A percentile compares a stretch with the other conserved stretches of the same genome.
Evolutionary conservation across 2,888 invertebrate species (phyloP).

Genomic region (Tridacna gigas): DNA sequence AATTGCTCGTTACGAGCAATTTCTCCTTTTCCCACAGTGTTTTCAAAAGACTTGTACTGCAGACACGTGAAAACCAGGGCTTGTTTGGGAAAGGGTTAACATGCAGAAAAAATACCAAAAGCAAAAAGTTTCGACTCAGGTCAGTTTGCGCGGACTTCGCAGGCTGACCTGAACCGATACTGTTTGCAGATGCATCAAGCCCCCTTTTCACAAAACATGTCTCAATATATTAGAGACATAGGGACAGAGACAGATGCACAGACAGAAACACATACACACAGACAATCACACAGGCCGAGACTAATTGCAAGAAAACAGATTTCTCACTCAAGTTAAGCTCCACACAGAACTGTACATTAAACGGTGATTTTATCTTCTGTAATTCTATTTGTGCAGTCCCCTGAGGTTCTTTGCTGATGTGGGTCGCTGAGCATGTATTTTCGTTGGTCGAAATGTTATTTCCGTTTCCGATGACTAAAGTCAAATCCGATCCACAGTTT

Average conservation of each 20-base stretch:
- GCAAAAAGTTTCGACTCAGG: too few relatives aligned
- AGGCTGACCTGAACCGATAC: too few relatives aligned
- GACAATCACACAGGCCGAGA: not conserved
- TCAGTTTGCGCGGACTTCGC: not conserved
- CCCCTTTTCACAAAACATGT: too few relatives aligned
- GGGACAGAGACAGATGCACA: too few relatives aligned
- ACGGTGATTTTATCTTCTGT: not conserved
- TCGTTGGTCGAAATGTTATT: not conserved
- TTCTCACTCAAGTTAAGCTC: constrained; percentile 10
- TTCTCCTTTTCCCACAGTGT: not conserved
- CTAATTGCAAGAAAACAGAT: not conserved
- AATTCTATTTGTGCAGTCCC: not conserved
- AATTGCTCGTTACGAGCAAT: too few relatives aligned
- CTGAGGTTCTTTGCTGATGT: not conserved
- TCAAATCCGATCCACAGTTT: constrained; percentile 7
- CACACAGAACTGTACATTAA: constrained; percentile 10
- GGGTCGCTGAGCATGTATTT: not conserved
- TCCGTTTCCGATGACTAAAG: not conserved
- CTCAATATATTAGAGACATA: too few relatives aligned
- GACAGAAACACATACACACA: not conserved
- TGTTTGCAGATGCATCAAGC: too few relatives aligned
- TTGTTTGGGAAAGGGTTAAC: too few relatives aligned
- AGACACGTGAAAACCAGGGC: too few relatives aligned
- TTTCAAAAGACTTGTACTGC: too few relatives aligned
- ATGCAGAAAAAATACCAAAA: too few relatives aligned